A percentile compares a stretch with the other conserved stretches of the same genome.
Evolutionary conservation across 2,797 vertebrate genomes (phyloP).

Genomic region (Tangara arthus): DNA sequence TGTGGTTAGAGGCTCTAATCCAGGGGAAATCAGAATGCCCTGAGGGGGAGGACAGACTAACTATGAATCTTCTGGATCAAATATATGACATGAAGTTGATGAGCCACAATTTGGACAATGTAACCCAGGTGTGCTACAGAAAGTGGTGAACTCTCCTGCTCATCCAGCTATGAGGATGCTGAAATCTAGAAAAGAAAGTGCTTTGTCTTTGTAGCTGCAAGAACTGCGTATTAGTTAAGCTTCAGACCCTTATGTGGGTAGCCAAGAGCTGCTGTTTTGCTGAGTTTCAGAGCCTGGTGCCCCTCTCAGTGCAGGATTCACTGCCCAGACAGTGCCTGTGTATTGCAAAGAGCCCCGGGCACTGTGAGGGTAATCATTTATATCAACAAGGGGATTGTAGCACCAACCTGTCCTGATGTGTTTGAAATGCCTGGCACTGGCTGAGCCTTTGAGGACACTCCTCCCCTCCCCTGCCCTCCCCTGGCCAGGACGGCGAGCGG

Average conservation of each 20-base stretch:
- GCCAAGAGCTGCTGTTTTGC: neutral
- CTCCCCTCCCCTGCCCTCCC: neutral
- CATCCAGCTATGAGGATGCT: neutral
- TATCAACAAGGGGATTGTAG: neutral
- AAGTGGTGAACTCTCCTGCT: neutral
- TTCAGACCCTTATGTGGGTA: neutral
- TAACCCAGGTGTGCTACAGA: neutral
- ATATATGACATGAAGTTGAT: neutral
- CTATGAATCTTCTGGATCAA: neutral
- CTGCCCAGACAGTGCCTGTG: neutral
- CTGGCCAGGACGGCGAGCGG: conserved; percentile 77
- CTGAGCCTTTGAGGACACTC: neutral
- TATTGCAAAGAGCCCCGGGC: neutral
- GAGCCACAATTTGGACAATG: neutral
- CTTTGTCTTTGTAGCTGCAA: neutral
- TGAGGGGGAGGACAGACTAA: neutral
- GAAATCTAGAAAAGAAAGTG: neutral
- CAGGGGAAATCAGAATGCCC: neutral
- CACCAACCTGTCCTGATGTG: neutral
- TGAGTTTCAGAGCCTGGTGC: neutral
- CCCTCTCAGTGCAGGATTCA: neutral
- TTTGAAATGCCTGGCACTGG: neutral
- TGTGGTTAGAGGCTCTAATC: neutral
- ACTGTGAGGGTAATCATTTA: neutral
- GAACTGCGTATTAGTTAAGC: neutral